Percentiles rank a stretch among this genome's conserved stretches.
Evolutionary conservation across 1,140 invertebrate species (phyloP).

Genomic region (Cephus cinctus): DNA sequence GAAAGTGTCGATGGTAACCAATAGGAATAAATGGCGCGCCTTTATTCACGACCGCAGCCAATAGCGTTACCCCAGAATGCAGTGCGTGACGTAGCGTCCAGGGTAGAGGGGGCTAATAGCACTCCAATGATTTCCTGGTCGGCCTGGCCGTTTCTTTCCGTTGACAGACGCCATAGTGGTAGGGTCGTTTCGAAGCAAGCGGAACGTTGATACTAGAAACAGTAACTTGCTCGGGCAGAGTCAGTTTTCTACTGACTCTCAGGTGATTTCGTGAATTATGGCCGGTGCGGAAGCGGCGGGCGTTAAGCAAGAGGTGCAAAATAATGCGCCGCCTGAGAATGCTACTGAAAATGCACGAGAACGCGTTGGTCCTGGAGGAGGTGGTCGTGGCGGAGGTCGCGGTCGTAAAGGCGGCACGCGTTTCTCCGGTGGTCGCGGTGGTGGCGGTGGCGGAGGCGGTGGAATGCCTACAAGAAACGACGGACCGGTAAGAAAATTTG

Average conservation of each 20-base stretch:
- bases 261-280: slow-evolving; percentile 11
- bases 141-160: slow-evolving; percentile 25
- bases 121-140: background rate
- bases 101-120: background rate
- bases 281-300: slow-evolving; percentile 38
- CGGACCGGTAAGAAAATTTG: slow-evolving; percentile 23
- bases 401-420: slow-evolving; percentile 42
- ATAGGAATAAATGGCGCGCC: background rate
- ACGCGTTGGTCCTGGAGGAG: slow-evolving; percentile 21
- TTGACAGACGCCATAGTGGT: slow-evolving; percentile 18
- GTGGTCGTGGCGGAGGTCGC: slow-evolving; percentile 25
- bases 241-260: background rate
- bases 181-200: background rate
- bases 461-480: slow-evolving; percentile 24
- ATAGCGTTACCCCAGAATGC: background rate
- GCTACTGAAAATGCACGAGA: slow-evolving; percentile 31
- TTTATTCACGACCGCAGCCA: background rate
- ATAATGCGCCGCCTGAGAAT: slow-evolving; percentile 32
- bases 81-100: background rate
- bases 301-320: slow-evolving; percentile 30
- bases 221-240: background rate
- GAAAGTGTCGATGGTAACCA: background rate
- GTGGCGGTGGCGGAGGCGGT: slow-evolving; percentile 25
- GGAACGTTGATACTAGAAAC: background rate
- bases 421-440: slow-evolving; percentile 39